Base-by-base conservation (phyloP, 2,888 invertebrate species). In the Agonum fuliginosum region DNA sequence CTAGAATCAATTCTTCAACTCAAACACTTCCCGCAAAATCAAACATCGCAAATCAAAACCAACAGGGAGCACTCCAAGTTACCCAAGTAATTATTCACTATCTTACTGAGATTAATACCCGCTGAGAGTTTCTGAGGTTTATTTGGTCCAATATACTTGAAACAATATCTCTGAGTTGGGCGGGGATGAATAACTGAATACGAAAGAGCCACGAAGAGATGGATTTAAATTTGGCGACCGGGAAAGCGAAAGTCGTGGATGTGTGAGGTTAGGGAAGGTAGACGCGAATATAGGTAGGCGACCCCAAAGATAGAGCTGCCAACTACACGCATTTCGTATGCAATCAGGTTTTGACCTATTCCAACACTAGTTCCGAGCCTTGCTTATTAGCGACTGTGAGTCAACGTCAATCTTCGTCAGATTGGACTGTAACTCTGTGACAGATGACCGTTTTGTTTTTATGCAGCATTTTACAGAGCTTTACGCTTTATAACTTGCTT, bases 21-120 rank as follows among this genome's bases (percentile, higher is more conserved):
- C 54, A 54, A 54, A 54, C 54, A 54, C 12, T 54, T 54, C 24
- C 24, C 22, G 12, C 24, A 12, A 54, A 54, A 54, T 54, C 54
- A 54, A 54, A 54, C 54, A 54, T 54, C 54, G 54, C 54, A 54
- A 54, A 54, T 54, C 54, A 54, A 54, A 54, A 54, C 54, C 54
- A 54, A 54, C 54, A 24, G 24, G 5, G 37, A 37, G 37, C 37
- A n/a, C 37, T 0, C 1, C 3, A 10, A 51, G 54, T 22, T 12
- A 12, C n/a, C 54, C 54, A 54, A 54, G 22, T 54, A 54, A 54
- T 54, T 22, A 22, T 22, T 54, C 54, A 24, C 24, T 54, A 54
- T 22, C 24, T n/a, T 0, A 12, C 3, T n/a, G 10, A 24, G 54
- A 54, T 54, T 54, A 54, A 24, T 24, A 24, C 54, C 24, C n/a